A percentile compares a stretch with the other conserved stretches of the same genome.
Conservation (phyloP, 2,888 invertebrate genomes). For the Nomada hirtipes region DNA sequence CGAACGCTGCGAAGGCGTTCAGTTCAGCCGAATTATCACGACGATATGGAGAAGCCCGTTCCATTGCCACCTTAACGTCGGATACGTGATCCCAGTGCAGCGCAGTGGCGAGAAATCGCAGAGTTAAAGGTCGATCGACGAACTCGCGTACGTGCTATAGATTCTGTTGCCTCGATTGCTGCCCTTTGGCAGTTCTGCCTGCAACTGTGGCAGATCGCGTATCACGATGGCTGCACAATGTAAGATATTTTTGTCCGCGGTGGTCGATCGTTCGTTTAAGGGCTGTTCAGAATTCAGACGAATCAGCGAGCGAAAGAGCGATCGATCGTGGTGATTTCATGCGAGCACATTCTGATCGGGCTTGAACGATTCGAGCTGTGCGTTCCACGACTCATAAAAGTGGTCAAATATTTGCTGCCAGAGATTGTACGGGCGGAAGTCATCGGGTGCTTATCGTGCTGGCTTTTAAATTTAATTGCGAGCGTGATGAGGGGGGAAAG, state of each 20-base stretch:
- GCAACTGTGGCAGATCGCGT: background rate
- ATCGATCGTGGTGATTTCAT: slow-evolving; percentile 23
- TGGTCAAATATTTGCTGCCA: slow-evolving; percentile 23
- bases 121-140: slow-evolving; percentile 9
- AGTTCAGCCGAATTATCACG: slow-evolving; percentile 11
- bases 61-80: slow-evolving; percentile 33
- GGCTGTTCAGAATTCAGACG: slow-evolving; percentile 19
- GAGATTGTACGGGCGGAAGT: background rate
- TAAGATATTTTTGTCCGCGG: slow-evolving; percentile 41
- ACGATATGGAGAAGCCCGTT: slow-evolving; percentile 37
- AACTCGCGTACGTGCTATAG: slow-evolving; percentile 31
- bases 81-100: slow-evolving; percentile 57
- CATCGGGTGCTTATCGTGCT: too few relatives aligned
- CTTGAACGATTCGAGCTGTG: background rate
- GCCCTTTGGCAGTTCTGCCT: background rate
- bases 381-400: slow-evolving; percentile 9
- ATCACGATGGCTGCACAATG: slow-evolving; percentile 12
- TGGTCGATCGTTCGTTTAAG: slow-evolving; percentile 15
- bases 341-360: slow-evolving; percentile 2
- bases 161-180: slow-evolving; percentile 10
- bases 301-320: slow-evolving; percentile 1
- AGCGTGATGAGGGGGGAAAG: background rate
- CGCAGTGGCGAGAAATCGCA: background rate
- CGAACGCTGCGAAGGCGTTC: background rate
- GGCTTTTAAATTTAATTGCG: background rate